Evolutionary conservation across 2,797 vertebrate species (phyloP).

Genomic region (Aeoliscus strigatus): DNA sequence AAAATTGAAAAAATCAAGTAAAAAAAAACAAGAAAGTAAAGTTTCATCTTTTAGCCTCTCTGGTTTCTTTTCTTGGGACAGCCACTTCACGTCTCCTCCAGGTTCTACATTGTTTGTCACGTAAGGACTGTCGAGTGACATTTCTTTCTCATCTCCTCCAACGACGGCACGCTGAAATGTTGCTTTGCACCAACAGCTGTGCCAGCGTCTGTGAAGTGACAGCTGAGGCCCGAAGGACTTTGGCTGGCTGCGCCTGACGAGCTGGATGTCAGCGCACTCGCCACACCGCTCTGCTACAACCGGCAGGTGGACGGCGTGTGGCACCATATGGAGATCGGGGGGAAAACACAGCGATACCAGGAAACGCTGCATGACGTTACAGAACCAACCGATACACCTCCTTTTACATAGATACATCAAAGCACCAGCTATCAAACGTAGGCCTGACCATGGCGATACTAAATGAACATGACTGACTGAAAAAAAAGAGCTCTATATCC

Average conservation of each 20-base stretch:
- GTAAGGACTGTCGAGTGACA: too few relatives aligned
- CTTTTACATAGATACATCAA: too few relatives aligned
- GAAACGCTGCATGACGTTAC: conserved; percentile 80
- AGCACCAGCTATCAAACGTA: too few relatives aligned
- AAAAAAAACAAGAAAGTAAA: too few relatives aligned
- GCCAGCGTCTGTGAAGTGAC: conserved; percentile 89
- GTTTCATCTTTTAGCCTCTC: too few relatives aligned
- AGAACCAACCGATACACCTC: too few relatives aligned
- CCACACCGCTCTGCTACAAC: conserved; percentile 85
- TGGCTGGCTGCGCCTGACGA: conserved; percentile 75
- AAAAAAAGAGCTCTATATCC: too few relatives aligned
- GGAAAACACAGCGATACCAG: conserved; percentile 97
- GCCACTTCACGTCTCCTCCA: too few relatives aligned
- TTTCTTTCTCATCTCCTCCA: conserved; percentile 17
- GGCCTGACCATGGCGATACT: conserved; percentile 2
- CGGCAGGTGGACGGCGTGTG: conserved; percentile 99
- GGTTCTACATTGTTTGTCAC: too few relatives aligned
- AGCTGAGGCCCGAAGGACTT: conserved; percentile 92
- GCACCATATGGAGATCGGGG: conserved; percentile 95
- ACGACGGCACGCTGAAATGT: conserved; percentile 42
- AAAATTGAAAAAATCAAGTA: too few relatives aligned
- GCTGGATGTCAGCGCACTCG: conserved; percentile 57
- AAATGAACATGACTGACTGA: too few relatives aligned
- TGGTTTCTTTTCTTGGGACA: too few relatives aligned
- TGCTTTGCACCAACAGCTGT: conserved; percentile 87